Base-by-base conservation (phyloP, 2,888 invertebrate genomes). In the Mimumesa dahlbomi region DNA sequence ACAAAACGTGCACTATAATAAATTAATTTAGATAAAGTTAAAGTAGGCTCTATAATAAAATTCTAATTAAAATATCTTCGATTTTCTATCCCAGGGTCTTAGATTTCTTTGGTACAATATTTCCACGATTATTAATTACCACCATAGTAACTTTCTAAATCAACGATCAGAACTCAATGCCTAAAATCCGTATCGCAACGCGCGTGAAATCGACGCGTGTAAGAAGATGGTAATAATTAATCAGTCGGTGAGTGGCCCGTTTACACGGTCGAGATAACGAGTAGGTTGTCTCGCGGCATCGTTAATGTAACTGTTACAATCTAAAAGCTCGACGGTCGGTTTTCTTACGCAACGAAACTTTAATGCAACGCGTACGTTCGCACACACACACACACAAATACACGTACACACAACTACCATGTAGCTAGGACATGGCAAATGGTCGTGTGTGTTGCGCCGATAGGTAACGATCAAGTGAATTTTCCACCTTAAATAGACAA, bases 401-500 rank as follows among this genome's bases (percentile, higher is more conserved):
- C 25, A 7, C 25, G 4, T 25, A 7, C 7, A 25, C 43, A 38
- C 49, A 66, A 66, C 68, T 58, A 49, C 52, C 43, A 61, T 61
- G 43, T 18, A 49, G 67, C 11, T 9, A n/a, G 31, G 67, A 64
- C 70, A n/a, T n/a, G n/a, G 61, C 53, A 68, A 36, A 54, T 58
- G 69, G 53, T n/a, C n/a, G n/a, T 57, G 56, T 42, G 53, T 43
- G 40, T 58, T 58, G 46, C 25, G 64, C 52, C 63, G 74, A 74
- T 68, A 66, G n/a, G 62, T 53, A 77, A 79, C 64, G 75, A 77
- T 61, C 69, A 40, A 71, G 79, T 82, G 79, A 85, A 85, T 85
- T 85, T 84, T 84, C 83, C 82, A 53, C 85, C 84, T 66, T 85
- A 85, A 78, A 85, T 82, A 85, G 85, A 49, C 73, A 75, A 75